phyloP scores from a whole-genome alignment of 2,113 vertebrate genomes.

The Ailuropoda melanoleuca region DNA sequence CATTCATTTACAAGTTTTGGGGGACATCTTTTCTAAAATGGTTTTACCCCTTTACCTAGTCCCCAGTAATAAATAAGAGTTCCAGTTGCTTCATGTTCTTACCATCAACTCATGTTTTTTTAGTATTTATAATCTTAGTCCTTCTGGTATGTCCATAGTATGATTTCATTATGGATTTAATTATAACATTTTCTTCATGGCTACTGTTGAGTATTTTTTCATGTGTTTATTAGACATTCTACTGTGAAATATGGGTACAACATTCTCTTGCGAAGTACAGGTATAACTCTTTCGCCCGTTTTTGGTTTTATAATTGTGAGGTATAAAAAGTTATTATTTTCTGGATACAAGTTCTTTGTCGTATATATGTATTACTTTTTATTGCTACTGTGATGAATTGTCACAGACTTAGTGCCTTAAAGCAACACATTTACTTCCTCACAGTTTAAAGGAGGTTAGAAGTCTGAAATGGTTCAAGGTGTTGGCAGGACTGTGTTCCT shows the following conservation, averaged over 20 bases:
- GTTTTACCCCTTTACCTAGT: not conserved
- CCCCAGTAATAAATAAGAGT: not conserved
- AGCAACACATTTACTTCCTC: not conserved
- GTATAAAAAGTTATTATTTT: not conserved
- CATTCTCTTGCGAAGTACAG: not conserved
- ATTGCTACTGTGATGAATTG: not conserved
- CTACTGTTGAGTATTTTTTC: not conserved
- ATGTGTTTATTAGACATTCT: not conserved
- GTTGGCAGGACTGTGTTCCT: not conserved
- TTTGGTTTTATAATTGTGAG: not conserved
- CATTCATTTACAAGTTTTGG: not conserved
- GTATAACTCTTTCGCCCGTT: not conserved
- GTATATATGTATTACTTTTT: not conserved
- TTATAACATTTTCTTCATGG: not conserved
- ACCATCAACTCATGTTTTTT: not conserved
- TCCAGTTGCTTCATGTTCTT: not conserved
- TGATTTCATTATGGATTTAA: not conserved
- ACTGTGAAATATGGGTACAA: not conserved
- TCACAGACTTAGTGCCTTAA: not conserved
- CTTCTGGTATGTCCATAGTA: not conserved
- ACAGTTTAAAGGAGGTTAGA: not conserved
- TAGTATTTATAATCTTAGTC: not conserved
- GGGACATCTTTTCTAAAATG: not conserved
- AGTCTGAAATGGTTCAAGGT: not conserved
- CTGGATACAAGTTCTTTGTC: not conserved